These are phyloP conservation scores for Drosophila nannoptera DNA, from an alignment of 1,140 invertebrate genomes.

Conservation along the genomic window DNA sequence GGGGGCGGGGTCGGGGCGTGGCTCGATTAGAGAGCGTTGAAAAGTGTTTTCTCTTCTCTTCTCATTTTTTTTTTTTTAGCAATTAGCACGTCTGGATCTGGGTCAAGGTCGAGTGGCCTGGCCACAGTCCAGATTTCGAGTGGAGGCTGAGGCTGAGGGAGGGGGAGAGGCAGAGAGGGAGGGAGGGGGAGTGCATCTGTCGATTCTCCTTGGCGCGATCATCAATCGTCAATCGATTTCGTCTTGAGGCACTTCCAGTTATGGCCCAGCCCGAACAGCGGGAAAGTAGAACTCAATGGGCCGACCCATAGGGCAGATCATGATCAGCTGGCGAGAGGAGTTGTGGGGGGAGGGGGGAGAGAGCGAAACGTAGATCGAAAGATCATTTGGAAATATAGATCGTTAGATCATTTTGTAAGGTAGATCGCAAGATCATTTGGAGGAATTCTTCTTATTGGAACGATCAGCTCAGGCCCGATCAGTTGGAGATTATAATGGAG, in stretches of 20 bases:
- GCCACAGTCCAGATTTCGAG: constrained; percentile 2
- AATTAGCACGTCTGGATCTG: constrained; percentile 64
- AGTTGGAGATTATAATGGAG: no score
- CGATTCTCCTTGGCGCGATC: constrained; percentile 8
- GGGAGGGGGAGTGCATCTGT: constrained; percentile 11
- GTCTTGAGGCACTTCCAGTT: constrained; percentile 22
- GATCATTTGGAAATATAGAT: no score
- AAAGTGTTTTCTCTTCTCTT: constrained; percentile 28
- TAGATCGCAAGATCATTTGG: no score
- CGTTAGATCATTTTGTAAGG: no score
- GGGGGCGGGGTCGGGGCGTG: no score
- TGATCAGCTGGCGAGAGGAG: not conserved
- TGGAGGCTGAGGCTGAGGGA: no score
- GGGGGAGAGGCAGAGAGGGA: no score
- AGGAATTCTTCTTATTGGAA: no score
- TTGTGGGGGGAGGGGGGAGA: not conserved
- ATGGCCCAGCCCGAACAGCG: constrained; percentile 3
- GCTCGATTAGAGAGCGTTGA: constrained; percentile 38
- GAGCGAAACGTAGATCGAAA: no score
- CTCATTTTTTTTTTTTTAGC: constrained; percentile 25
- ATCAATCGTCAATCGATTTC: constrained; percentile 23
- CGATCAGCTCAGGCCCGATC: no score
- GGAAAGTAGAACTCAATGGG: not conserved
- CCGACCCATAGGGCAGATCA: constrained; percentile 1
- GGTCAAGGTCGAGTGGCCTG: constrained; percentile 67